phyloP scores from a whole-genome alignment of 2,113 vertebrate species.

The Myrmophylax atrothorax region DNA sequence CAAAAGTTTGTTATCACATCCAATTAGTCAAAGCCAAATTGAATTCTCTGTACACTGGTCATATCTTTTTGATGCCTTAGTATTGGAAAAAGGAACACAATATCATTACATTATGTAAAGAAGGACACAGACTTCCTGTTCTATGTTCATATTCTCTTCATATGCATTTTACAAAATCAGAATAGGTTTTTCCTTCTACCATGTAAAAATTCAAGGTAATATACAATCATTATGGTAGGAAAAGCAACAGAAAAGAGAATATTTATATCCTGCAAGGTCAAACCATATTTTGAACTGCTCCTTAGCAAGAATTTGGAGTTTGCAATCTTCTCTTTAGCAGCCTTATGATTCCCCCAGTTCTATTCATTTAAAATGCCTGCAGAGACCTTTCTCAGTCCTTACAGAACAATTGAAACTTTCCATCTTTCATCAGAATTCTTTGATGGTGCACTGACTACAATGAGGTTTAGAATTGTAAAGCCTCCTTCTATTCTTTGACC shows the following conservation, averaged over 20 bases:
- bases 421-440: background rate
- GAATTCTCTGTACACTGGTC: background rate
- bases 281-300: conserved; percentile 6
- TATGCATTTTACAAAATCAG: background rate
- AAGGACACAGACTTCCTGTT: background rate
- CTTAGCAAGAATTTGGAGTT: background rate
- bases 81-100: background rate
- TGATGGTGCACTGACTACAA: conserved; percentile 19
- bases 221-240: conserved; percentile 35
- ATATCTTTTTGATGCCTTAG: background rate
- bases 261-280: conserved; percentile 30
- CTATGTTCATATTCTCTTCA: background rate
- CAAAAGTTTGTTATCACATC: conserved; percentile 2
- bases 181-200: background rate
- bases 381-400: conserved; percentile 30
- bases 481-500: background rate
- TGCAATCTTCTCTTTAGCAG: background rate
- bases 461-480: conserved; percentile 7
- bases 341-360: background rate
- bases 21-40: conserved; percentile 30
- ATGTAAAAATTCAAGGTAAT: background rate
- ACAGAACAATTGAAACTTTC: conserved; percentile 30
- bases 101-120: background rate
- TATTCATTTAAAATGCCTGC: conserved; percentile 39
- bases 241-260: conserved; percentile 4